Percentiles rank a stretch among this genome's conserved stretches.
Evolutionary conservation across 23 tunicate species (phyloP).

Genomic region (Phallusia fumigata): DNA sequence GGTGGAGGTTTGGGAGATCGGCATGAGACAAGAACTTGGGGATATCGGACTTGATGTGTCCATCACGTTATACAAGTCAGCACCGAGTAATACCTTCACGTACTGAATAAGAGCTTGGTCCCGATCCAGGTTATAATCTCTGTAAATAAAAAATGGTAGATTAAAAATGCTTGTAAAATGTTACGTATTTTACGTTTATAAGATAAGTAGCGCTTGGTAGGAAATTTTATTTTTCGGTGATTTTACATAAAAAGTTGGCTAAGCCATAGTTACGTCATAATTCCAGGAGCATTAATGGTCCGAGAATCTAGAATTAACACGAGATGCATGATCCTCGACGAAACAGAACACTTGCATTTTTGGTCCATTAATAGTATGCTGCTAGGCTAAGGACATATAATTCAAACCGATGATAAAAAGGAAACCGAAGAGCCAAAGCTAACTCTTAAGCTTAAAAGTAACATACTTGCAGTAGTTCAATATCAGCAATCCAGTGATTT

Average conservation of each 20-base stretch:
- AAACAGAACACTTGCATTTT: too few species aligned
- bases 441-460: neutral
- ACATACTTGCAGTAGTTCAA: conserved; percentile 58
- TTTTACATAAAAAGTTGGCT: too few species aligned
- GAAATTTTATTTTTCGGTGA: too few species aligned
- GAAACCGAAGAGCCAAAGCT: too few species aligned
- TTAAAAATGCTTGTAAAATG: neutral
- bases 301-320: too few species aligned
- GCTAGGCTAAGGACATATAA: too few species aligned
- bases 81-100: conserved; percentile 29
- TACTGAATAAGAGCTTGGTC: conserved; percentile 34
- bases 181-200: neutral
- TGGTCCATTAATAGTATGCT: too few species aligned
- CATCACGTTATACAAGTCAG: neutral
- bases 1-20: neutral
- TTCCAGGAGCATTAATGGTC: too few species aligned
- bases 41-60: neutral
- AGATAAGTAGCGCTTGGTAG: too few species aligned
- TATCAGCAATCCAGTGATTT: conserved; percentile 40
- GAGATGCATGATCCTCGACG: too few species aligned
- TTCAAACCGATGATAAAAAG: too few species aligned
- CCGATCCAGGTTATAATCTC: conserved; percentile 42
- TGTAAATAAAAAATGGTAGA: neutral
- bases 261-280: too few species aligned
- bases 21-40: conserved; percentile 6